Evolutionary conservation across 2,797 vertebrate species (phyloP), one percentile per base, ranked within the genome.

Genomic region (Sciurus carolinensis): DNA sequence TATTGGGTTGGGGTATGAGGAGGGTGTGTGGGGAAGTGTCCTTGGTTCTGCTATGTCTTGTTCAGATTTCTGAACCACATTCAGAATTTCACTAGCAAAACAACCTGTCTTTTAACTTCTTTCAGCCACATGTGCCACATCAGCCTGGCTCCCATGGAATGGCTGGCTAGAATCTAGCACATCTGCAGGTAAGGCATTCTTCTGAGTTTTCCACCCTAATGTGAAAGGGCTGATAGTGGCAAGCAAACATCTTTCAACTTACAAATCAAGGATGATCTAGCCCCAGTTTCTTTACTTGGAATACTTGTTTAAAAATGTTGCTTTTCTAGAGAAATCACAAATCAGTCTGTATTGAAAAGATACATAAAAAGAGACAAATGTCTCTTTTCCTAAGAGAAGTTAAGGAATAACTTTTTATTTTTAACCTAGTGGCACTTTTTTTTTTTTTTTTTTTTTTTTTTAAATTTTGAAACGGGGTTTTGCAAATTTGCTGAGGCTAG

Each of bases 111-210:
- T 39, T 39, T 33, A 7, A 59, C 42, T 59, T 26, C 82, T 54
- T 69, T 77, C 17, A 39, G 76, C 67, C 24, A 24, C 83, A 75
- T 77, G 52, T 73, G 80, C 77, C 80, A 64, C 80, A 67, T 26
- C n/a, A 42, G 52, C 81, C 33, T 64, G 75, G 80, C 52, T 75
- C 62, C 39, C 57, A 5, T 0, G 26, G 73, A 59, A 50, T 80
- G 42, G 52, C 72, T 96, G 47, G 54, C 94, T 92, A 12, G 88
- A 52, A 44, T 81, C 87, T 83, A 94, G 66, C 79, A 90, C 79
- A 93, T 95, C 84, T 96, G 92, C 81, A 97, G 93, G 88, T 95
- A 66, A 28, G 36, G 9, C 4, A 7, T 57, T 57, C 59, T 44
- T 92, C 26, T 57, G 54, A 71, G 67, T 85, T 87, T 87, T 91